Base-by-base conservation (phyloP, 2,888 invertebrate genomes). In the Drepana falcataria region DNA sequence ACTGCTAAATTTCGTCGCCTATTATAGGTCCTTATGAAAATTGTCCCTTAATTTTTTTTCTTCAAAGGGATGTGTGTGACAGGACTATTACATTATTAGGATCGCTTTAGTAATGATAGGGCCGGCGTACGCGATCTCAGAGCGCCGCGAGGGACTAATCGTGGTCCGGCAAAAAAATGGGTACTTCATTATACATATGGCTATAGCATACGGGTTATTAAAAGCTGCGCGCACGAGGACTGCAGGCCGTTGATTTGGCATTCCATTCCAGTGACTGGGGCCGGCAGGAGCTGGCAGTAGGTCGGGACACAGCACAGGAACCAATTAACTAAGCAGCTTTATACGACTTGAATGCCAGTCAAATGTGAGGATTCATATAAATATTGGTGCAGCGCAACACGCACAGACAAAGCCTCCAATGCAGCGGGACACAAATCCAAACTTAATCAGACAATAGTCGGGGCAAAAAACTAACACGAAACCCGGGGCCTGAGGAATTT, bases 31-130 rank as follows among this genome's bases (percentile, higher is more conserved):
- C 68, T 78, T 73, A 79, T 66, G 80, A 76, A 88, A 85, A 87
- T 89, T 89, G 89, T 89, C 90, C 83, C 78, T 85, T 81, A 77
- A 74, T 77, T 75, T 79, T 79, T 83, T 85, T 80, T 78, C 76
- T 64, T 71, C 72, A 69, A 77, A 85, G 79, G 84, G 79, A 80
- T 89, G 87, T 87, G 89, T 89, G 87, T 87, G 89, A 91, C 90
- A 90, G 85, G 85, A 81, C 84, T 85, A 89, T 91, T 91, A 91
- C 87, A 87, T 85, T 89, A 90, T 91, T 90, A 90, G 86, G 83
- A 87, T 76, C 89, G 85, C 85, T 90, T 87, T 77, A 72, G 83
- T 90, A 91, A 91, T 90, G 82, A 90, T 83, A 88, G 90, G 87
- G 86, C 71, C 77, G 79, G 70, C 75, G 75, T 77, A 70, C 77